Evolutionary conservation across 2,113 vertebrate species (phyloP).

Genomic region (Macquaria australasica): DNA sequence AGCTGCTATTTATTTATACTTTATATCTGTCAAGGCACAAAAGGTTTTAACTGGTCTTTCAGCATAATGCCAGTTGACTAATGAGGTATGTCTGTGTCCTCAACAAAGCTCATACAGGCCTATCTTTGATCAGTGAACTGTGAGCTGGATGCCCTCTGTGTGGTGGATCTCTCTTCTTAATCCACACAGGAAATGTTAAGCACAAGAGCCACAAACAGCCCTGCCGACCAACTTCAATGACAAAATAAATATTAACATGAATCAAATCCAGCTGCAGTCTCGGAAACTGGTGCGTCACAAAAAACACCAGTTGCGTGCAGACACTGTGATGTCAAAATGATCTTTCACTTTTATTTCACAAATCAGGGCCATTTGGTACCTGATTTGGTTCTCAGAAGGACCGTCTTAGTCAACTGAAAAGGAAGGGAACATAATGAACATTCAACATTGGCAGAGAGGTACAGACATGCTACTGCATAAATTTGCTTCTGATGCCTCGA

Average conservation of each 20-base stretch:
- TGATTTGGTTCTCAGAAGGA: constrained; percentile 19
- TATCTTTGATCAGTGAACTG: constrained; percentile 1
- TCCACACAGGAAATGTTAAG: background rate
- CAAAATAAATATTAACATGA: background rate
- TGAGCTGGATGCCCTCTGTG: background rate
- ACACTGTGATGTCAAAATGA: background rate
- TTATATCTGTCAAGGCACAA: constrained; percentile 7
- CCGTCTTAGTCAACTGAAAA: background rate
- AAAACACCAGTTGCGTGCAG: background rate
- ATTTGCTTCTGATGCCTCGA: background rate
- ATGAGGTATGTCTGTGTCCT: constrained; percentile 1
- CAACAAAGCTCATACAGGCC: background rate
- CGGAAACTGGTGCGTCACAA: background rate
- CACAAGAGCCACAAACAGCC: background rate
- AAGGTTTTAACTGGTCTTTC: background rate
- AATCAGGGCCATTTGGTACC: background rate
- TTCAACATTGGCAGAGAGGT: constrained; percentile 10
- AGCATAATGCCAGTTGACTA: background rate
- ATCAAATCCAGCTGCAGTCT: background rate
- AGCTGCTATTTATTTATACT: constrained; percentile 4
- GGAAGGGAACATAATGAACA: constrained; percentile 34
- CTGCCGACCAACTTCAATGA: background rate
- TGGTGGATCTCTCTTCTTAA: background rate
- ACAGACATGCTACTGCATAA: constrained; percentile 33
- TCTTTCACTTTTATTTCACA: constrained; percentile 6